A percentile compares a stretch with the other conserved stretches of the same genome.
phyloP scores from a whole-genome alignment of 2,797 vertebrate species.

The Gambelia wislizenii region DNA sequence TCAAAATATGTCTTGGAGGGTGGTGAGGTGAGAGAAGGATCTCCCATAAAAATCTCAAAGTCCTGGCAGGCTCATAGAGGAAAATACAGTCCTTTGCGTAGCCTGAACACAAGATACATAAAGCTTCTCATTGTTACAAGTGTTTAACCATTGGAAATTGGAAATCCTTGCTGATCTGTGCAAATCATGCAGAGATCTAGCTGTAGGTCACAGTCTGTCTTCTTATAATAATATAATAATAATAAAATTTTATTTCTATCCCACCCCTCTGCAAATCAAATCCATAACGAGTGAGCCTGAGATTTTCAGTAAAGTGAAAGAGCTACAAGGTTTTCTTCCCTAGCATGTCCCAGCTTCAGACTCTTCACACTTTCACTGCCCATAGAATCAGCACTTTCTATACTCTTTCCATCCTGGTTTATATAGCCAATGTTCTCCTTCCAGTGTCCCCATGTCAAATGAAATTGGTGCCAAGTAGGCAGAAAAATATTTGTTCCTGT shows the following conservation, averaged over 20 bases:
- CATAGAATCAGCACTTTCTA: background rate
- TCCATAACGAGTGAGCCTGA: background rate
- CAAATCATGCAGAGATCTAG: background rate
- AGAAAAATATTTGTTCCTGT: background rate
- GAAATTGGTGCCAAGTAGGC: background rate
- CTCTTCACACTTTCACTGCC: background rate
- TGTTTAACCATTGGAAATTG: background rate
- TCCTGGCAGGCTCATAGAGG: too few species aligned
- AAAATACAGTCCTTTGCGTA: too few species aligned
- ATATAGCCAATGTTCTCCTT: background rate
- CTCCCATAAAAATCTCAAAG: too few species aligned
- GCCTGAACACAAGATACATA: too few species aligned
- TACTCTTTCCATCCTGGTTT: background rate
- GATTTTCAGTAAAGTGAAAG: background rate
- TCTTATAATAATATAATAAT: too few species aligned
- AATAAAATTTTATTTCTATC: too few species aligned
- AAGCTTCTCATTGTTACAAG: too few species aligned
- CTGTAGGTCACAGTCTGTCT: too few species aligned
- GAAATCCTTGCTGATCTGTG: background rate
- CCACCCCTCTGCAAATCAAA: too few species aligned
- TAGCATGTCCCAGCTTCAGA: background rate
- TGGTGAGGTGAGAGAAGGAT: too few species aligned
- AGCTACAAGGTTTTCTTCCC: background rate
- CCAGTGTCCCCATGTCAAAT: background rate
- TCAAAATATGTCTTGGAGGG: too few species aligned